Base-by-base conservation (phyloP, 2,888 invertebrate species). In the Chrysomela aeneicollis region DNA sequence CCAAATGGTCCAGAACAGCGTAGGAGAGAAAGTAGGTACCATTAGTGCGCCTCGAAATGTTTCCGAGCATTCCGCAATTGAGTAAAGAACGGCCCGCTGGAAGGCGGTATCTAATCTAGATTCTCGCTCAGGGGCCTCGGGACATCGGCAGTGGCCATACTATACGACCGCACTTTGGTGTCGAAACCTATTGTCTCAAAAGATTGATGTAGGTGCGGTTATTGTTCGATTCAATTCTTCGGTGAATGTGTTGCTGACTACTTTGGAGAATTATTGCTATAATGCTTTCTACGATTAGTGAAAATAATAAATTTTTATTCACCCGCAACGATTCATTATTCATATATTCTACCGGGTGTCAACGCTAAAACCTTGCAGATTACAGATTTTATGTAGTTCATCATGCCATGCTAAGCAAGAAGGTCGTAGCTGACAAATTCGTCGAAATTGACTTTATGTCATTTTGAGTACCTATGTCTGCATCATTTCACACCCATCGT, bases 11-110 rank as follows among this genome's bases (percentile, higher is more conserved):
- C 18, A 37, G 26, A 26, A 5, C 35, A 62, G 51, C 57, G 62
- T 62, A 63, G 58, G 58, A 63, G 63, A 63, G 63, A 63, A 63
- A 63, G 63, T n/a, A n/a, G n/a, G n/a, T 63, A 58, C 46, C 52
- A 63, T 63, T 63, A 57, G 42, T 52, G 58, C 57, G 52, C 42
- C 58, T 58, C 58, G 58, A 63, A 63, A 63, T 42, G 55, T 50
- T 62, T 50, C 62, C 51, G 19, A 51, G 57, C 62, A 62, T 62
- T 62, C 62, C 50, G 57, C 62, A 19, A 64, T 55, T 49, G 59
- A 61, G 58, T 62, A 59, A 66, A 52, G 37, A 61, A 61, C 59
- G 47, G 55, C 63, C 26, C 26, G 26, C 26, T 55, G 63, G 58
- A 32, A 58, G 63, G 63, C 63, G 63, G 58, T 32, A 51, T 63